phyloP scores from a whole-genome alignment of 2,113 vertebrate species.

The Phalacrocorax carbo region DNA sequence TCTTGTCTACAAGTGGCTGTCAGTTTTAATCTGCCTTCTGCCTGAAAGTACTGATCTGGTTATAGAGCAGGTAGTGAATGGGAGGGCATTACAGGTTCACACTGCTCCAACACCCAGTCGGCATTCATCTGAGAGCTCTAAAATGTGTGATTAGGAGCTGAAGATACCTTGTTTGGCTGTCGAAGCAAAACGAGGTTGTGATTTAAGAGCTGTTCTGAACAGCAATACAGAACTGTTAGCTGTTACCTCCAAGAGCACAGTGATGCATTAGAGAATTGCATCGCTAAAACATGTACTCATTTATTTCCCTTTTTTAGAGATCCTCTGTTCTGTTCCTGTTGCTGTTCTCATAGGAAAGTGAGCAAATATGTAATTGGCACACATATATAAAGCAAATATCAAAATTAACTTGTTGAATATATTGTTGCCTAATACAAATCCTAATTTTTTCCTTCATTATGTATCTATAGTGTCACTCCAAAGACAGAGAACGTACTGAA shows the following conservation, averaged over 20 bases:
- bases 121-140: not conserved
- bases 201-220: constrained; percentile 13
- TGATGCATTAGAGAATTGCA: not conserved
- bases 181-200: not conserved
- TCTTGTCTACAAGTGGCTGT: not conserved
- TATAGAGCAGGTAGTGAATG: not conserved
- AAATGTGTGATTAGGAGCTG: not conserved
- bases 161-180: not conserved
- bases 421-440: not conserved
- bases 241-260: not conserved
- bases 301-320: not conserved
- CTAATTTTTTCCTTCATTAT: not conserved
- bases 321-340: not conserved
- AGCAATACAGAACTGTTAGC: not conserved
- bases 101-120: not conserved
- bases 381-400: not conserved
- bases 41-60: not conserved
- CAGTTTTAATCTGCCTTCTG: not conserved
- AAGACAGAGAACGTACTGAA: not conserved
- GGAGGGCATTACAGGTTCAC: not conserved
- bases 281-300: not conserved
- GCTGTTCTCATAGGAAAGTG: not conserved
- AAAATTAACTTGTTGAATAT: not conserved
- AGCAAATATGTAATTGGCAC: not conserved
- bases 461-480: not conserved